These are phyloP conservation scores for Onchidella celtica DNA, from an alignment of 2,888 invertebrate species.

Conservation along the genomic window DNA sequence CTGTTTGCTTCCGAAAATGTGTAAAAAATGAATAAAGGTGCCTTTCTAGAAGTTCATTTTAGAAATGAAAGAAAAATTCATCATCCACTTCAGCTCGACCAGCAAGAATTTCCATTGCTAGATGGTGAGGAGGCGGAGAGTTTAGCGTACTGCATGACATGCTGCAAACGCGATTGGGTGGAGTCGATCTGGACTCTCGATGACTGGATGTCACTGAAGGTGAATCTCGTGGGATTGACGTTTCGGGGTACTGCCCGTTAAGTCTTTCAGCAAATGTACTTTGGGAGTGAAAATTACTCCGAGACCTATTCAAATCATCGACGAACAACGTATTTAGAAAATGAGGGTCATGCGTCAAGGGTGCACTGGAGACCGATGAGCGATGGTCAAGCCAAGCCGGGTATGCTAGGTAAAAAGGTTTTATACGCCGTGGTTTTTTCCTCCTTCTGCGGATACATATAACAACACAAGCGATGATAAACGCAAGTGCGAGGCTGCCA, in stretches of 20 bases:
- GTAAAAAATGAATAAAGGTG: no score
- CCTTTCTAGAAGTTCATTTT: no score
- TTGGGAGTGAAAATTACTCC: neutral
- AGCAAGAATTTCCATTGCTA: neutral
- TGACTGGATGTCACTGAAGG: neutral
- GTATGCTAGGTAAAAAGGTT: constrained; percentile 14
- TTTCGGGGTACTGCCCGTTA: neutral
- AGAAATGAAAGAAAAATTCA: constrained; percentile 42
- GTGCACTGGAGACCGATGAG: constrained; percentile 17
- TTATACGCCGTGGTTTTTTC: neutral
- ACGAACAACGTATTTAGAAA: constrained; percentile 9
- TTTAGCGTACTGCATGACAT: neutral
- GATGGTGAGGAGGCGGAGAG: neutral
- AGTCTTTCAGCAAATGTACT: neutral
- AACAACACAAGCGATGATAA: constrained; percentile 25
- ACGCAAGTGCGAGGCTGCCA: constrained; percentile 23
- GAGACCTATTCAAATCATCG: neutral
- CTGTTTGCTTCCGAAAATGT: no score
- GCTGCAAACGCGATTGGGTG: neutral
- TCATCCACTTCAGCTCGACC: neutral
- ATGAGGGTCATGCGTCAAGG: constrained; percentile 22
- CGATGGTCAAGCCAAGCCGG: constrained; percentile 41
- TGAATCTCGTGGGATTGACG: neutral
- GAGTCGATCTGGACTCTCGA: constrained; percentile 15
- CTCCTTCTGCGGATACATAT: constrained; percentile 2